Conservation (phyloP, 35 echinoderm and acorn worm genomes). For the Heliocidaris erythrogramma region DNA sequence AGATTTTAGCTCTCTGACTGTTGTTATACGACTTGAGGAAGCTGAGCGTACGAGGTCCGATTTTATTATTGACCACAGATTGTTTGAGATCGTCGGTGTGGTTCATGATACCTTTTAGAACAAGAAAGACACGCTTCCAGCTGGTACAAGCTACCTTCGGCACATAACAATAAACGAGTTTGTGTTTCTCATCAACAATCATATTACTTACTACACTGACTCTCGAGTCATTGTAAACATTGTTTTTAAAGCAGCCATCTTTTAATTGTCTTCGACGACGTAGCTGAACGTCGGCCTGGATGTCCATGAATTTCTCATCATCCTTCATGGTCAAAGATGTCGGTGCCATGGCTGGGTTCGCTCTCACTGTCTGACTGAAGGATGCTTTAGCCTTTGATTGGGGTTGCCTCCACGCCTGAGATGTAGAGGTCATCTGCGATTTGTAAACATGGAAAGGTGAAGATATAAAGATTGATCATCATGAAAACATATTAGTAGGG, state of each 20-base stretch:
- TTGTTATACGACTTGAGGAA: constrained; percentile 46
- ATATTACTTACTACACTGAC: not conserved
- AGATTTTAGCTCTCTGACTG: constrained; percentile 47
- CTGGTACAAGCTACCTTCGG: constrained; percentile 92
- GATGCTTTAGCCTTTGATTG: not conserved
- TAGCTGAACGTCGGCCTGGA: constrained; percentile 36
- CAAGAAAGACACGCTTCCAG: constrained; percentile 86
- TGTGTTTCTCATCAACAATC: constrained; percentile 79
- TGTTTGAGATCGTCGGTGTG: constrained; percentile 59
- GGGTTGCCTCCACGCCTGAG: not conserved
- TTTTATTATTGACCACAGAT: constrained; percentile 55
- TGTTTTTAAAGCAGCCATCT: constrained; percentile 14
- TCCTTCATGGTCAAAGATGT: not conserved
- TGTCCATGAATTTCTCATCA: not conserved
- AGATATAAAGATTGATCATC: not conserved
- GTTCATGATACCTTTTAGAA: constrained; percentile 64
- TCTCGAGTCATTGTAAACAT: not conserved
- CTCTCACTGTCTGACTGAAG: not conserved
- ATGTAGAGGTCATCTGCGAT: not conserved
- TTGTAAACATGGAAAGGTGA: not conserved
- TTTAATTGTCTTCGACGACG: constrained; percentile 21
- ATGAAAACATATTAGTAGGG: too few species aligned
- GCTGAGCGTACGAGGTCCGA: constrained; percentile 31
- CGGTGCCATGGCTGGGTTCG: not conserved
- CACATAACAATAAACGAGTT: constrained; percentile 79